Base-by-base conservation (phyloP, 2,888 invertebrate species). In the Ichneumoninae sp. region DNA sequence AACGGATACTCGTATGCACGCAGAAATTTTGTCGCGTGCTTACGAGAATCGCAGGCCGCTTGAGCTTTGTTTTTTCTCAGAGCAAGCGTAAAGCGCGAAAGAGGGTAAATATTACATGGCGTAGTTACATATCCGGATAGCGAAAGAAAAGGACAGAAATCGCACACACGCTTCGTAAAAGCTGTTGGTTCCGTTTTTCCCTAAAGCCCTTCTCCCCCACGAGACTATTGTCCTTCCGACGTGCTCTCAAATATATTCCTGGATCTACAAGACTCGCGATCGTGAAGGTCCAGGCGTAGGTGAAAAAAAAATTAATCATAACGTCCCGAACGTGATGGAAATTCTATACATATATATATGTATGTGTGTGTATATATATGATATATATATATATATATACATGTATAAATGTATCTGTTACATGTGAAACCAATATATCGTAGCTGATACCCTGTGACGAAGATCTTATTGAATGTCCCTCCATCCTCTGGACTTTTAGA, bases 361-460 rank as follows among this genome's bases (percentile, higher is more conserved):
- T 79, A 83, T 83, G 73, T 74, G 83, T 88, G 80, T 89, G 87
- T 88, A 88, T 88, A 86, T 88, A 88, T 89, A 88, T 87, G 88
- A 88, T 89, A 88, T 91, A 90, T 90, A 90, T 85, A 90, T 85
- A 30, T 86, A 83, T 86, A 88, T 89, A 88, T 87, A 89, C 88
- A 88, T 89, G 89, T 91, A 90, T 90, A 90, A 86, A 87, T 86
- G 84, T 86, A 83, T 87, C 81, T 85, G 85, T 86, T 83, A 85
- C 77, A 75, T 86, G 84, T 80, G 69, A 87, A 83, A 83, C 66
- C 80, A 85, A 87, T 86, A 86, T 74, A 83, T 71, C 81, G 80
- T 86, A 85, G 83, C 80, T 77, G 81, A 86, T 69, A 85, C 50
- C 70, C 79, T 80, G 75, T 76, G 60, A 83, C 19, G 40, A 65